phyloP scores from a whole-genome alignment of 1,140 invertebrate genomes.

The Macrobrachium rosenbergii region DNA sequence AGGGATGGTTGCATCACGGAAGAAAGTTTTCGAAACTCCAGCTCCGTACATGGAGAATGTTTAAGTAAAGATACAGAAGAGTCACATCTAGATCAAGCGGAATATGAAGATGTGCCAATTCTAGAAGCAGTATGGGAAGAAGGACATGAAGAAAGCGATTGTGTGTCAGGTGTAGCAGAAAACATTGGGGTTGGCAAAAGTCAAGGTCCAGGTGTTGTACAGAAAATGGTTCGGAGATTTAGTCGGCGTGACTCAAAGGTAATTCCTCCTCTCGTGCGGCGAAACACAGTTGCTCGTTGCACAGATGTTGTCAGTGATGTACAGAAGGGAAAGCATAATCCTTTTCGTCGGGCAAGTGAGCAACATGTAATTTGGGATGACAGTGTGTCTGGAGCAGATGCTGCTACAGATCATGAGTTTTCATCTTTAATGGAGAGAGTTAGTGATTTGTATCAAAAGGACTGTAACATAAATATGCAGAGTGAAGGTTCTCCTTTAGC shows the following conservation, averaged over 20 bases:
- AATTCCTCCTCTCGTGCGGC: slow-evolving; percentile 25
- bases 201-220: slow-evolving; percentile 8
- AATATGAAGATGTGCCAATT: neutral
- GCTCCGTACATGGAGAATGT: slow-evolving; percentile 22
- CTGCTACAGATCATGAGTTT: slow-evolving; percentile 54
- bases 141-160: neutral
- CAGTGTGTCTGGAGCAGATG: slow-evolving; percentile 36
- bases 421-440: slow-evolving; percentile 46
- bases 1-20: slow-evolving; percentile 79
- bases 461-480: neutral
- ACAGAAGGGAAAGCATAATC: neutral
- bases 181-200: neutral
- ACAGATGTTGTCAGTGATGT: slow-evolving; percentile 28
- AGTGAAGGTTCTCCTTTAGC: slow-evolving; percentile 2
- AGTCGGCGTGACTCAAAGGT: neutral
- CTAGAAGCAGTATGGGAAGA: slow-evolving; percentile 6
- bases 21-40: slow-evolving; percentile 76
- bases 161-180: neutral
- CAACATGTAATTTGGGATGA: slow-evolving; percentile 38
- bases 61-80: slow-evolving; percentile 12
- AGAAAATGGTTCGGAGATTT: slow-evolving; percentile 18
- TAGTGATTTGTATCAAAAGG: neutral
- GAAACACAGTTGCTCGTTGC: slow-evolving; percentile 54
- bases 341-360: neutral
- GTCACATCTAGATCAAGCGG: neutral